phyloP scores from a whole-genome alignment of 1,140 invertebrate genomes.

The Hyposmocoma kahamanoa region DNA sequence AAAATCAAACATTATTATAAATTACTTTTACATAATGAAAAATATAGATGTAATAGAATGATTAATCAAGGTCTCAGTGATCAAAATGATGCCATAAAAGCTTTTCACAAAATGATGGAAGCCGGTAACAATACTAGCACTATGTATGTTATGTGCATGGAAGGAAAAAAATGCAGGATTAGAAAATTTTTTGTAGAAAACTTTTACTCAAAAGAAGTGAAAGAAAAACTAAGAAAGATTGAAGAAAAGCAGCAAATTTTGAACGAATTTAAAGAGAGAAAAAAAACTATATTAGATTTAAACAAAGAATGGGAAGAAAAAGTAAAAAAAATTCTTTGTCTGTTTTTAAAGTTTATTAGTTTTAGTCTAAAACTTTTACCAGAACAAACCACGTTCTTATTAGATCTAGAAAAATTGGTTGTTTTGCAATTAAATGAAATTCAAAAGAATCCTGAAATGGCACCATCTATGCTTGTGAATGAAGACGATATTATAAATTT shows the following conservation, averaged over 20 bases:
- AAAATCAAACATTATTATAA: slow-evolving; percentile 57
- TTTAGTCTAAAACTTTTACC: slow-evolving; percentile 56
- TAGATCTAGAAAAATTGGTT: slow-evolving; percentile 57
- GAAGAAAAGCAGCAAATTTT: slow-evolving; percentile 38
- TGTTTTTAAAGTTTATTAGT: slow-evolving; percentile 61
- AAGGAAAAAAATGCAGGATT: slow-evolving; percentile 61
- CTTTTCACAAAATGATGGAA: slow-evolving; percentile 48
- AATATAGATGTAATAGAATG: slow-evolving; percentile 29
- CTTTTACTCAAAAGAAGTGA: slow-evolving; percentile 32
- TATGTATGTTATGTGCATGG: slow-evolving; percentile 57
- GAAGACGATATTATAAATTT: slow-evolving; percentile 28
- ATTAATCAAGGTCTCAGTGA: slow-evolving; percentile 35
- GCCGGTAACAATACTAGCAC: slow-evolving; percentile 45
- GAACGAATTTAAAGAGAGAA: slow-evolving; percentile 29
- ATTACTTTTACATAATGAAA: slow-evolving; percentile 42
- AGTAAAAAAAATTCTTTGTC: slow-evolving; percentile 46
- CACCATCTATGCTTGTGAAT: slow-evolving; percentile 36
- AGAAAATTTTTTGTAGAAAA: slow-evolving; percentile 47
- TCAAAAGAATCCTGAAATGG: slow-evolving; percentile 26
- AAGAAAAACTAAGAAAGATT: slow-evolving; percentile 37
- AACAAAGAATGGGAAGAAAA: slow-evolving; percentile 56
- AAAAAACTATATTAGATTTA: slow-evolving; percentile 32
- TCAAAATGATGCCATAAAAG: slow-evolving; percentile 47
- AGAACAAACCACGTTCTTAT: slow-evolving; percentile 56
- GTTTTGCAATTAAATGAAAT: slow-evolving; percentile 59